Evolutionary conservation across 1,140 invertebrate genomes (phyloP), one percentile per base, ranked within the genome.

Genomic region (Atta cephalotes): DNA sequence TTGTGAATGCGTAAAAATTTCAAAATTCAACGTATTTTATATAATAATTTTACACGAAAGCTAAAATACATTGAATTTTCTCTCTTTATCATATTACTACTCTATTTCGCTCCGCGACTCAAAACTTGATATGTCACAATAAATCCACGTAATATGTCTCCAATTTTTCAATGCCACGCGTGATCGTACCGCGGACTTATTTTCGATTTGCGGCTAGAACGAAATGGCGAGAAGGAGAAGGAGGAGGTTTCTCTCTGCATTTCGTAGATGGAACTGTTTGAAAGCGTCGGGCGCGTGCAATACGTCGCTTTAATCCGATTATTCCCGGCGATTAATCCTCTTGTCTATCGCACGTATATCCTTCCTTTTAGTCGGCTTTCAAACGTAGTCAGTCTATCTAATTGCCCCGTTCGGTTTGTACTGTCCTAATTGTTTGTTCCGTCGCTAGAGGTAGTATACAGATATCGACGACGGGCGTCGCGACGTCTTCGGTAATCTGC

Each of bases 301-400:
- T 70, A 84, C 68, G 71, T 88, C 87, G 88, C 85, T 88, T 87
- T 90, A 91, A 91, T 90, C 90, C 78, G 86, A 90, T 91, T 90
- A 91, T 91, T 87, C 89, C 68, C 74, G 39, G 63, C 87, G 84
- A 91, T 91, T 91, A 90, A 85, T 84, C 85, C 84, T 51, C 78
- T 88, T 77, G 89, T 89, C 87, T 88, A 79, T 88, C 82, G 90
- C 71, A 18, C 74, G 35, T 85, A 65, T 51, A 78, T 60, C 84
- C 60, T 76, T 65, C 86, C 65, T 82, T 82, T 74, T 84, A 39
- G 28, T 62, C 82, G 39, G 51, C 65, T 76, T 77, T 66, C 87
- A 60, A 77, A 76, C 76, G 60, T 72, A 88, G 81, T 81, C 86
- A 78, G 70, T 91, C 78, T 35, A 39, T 53, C 84, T 91, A 90